Percentiles rank a stretch among this genome's conserved stretches.
Conservation (phyloP, 2,113 vertebrate species). For the Pipra filicauda region DNA sequence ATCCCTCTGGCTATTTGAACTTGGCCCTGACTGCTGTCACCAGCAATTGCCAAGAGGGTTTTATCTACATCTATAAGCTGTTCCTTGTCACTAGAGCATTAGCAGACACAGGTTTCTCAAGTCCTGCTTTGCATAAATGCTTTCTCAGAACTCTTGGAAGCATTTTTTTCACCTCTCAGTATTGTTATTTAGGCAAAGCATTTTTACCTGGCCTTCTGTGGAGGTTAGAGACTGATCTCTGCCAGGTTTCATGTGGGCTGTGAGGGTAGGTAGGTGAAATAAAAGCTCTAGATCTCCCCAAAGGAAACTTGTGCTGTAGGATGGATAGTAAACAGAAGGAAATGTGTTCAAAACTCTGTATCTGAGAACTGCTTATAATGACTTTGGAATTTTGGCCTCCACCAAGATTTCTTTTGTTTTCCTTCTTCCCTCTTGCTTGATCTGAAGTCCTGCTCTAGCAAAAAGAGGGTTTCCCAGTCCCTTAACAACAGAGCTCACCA, state of each 20-base stretch:
- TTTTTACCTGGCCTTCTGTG: background rate
- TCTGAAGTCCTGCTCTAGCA: background rate
- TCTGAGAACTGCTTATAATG: background rate
- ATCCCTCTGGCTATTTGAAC: background rate
- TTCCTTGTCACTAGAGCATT: background rate
- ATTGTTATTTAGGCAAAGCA: background rate
- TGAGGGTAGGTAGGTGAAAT: background rate
- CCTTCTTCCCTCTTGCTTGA: background rate
- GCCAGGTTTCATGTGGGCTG: background rate
- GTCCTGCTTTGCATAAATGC: background rate
- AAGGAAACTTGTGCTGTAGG: background rate
- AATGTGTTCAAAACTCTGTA: background rate
- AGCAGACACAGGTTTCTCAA: background rate
- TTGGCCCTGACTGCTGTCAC: background rate
- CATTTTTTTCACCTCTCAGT: background rate
- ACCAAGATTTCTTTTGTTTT: background rate
- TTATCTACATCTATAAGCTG: background rate
- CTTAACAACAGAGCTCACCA: background rate
- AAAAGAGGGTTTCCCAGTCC: background rate
- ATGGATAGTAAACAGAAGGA: background rate
- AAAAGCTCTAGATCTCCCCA: background rate
- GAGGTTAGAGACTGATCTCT: background rate
- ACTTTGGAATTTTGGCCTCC: background rate
- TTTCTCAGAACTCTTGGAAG: slow-evolving; percentile 9
- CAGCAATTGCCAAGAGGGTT: background rate